phyloP scores from a whole-genome alignment of 37 sponge, comb jelly and placozoan species.

The Halichondria panicea region DNA sequence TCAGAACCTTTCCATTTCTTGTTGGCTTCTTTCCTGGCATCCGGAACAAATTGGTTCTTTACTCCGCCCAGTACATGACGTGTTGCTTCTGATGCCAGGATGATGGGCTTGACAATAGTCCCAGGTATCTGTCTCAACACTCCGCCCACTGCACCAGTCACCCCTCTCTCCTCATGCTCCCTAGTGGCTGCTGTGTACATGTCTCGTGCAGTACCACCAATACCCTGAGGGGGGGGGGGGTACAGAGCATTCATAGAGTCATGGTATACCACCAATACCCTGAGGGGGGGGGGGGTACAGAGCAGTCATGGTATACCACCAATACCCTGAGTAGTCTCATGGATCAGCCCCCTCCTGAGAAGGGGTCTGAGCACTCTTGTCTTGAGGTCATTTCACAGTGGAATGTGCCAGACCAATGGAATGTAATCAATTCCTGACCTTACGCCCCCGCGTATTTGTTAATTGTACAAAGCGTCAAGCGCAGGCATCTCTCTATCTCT shows the following conservation, averaged over 20 bases:
- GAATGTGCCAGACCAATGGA: no score
- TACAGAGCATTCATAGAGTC: no score
- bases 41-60: constrained; percentile 90
- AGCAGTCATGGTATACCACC: constrained; percentile 64
- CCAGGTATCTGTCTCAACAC: constrained; percentile 79
- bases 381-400: no score
- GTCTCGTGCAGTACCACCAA: constrained; percentile 70
- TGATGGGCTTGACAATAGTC: constrained; percentile 76
- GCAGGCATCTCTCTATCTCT: no score
- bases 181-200: constrained; percentile 45
- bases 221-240: constrained; percentile 66
- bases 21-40: constrained; percentile 74
- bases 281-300: constrained; percentile 33
- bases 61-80: constrained; percentile 82
- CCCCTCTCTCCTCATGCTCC: constrained; percentile 79
- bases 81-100: constrained; percentile 84
- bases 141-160: constrained; percentile 84
- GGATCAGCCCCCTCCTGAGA: no score
- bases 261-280: constrained; percentile 80
- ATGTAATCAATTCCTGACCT: no score
- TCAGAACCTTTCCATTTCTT: constrained; percentile 68
- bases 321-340: constrained; percentile 87
- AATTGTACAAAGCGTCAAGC: no score
- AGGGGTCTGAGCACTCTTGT: no score
- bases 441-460: no score